Base-by-base conservation (phyloP, 2,888 invertebrate genomes). In the Drosophila vallismaia region DNA sequence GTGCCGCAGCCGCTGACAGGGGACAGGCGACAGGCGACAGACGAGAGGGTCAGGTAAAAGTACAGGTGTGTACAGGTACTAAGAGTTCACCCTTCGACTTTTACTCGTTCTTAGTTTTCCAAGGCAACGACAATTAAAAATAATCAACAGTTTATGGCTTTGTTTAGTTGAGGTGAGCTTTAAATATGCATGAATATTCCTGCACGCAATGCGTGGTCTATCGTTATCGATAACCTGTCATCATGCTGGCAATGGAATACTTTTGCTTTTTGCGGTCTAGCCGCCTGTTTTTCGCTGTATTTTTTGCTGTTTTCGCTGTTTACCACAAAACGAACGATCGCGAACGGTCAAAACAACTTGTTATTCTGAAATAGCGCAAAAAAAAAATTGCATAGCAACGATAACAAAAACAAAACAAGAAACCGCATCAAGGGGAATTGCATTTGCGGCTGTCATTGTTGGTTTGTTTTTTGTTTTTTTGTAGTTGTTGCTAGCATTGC, bases 321-420 rank as follows among this genome's bases (percentile, higher is more conserved):
- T 77, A 75, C 77, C 78, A 79, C 64, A 67, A 33, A 33, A 59
- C 64, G 62, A 60, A 38, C 69, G 69, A 67, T 67, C 54, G 45
- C 54, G 19, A 62, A 73, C 60, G 86, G 82, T 86, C 83, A 84
- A 87, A 84, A 84, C 83, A 83, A 83, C 79, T 83, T 83, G 86
- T 83, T 83, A 82, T 83, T 83, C 74, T 54, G 55, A 59, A 74
- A 69, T 46, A 50, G 76, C 44, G 24, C 49, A 14, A 64, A 44
- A 26, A 64, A 55, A 59, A 48, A 58, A 24, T 48, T 49, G 57
- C 76, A 64, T 42, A 76, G 62, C 49, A 52, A 55, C 57, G 58
- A 49, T 48, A 69, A 54, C 59, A 60, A 45, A 42, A 57, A 52
- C 42, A 60, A 44, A 60, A 66, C 48, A 59, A 55, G 63, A 59